Base-by-base conservation (phyloP, 2,113 vertebrate genomes). In the Suricata suricatta region DNA sequence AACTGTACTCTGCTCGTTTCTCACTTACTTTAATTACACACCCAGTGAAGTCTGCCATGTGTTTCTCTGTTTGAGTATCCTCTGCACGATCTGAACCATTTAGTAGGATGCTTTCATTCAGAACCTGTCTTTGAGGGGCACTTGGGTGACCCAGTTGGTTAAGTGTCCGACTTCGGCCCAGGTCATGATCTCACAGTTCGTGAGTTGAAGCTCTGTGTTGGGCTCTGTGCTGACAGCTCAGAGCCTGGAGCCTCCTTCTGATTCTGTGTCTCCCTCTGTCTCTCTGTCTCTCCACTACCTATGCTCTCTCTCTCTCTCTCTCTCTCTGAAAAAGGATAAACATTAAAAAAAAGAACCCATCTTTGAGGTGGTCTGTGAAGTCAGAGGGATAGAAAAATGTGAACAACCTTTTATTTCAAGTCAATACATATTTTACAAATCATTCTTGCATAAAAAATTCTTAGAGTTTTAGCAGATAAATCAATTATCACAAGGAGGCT, bases 21-120 rank as follows among this genome's bases (percentile, higher is more conserved):
- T 54, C 10, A 52, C 41, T 80, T 84, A 60, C 10, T 47, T 44
- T 54, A 19, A 33, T 89, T 9, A 25, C 41, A 19, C 1, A 11
- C 19, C 33, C 11, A 1, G 5, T 5, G 27, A 57, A 29, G 6
- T 0, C 12, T 2, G 1, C n/a, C 8, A 0, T 0, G 0, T 60
- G 1, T 72, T 88, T 79, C 47, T 50, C 35, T 47, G 41, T 41
- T 83, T 41, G 21, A 71, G 10, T 38, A 4, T 64, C 66, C 35
- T 54, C 86, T 47, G 3, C 29, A 21, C 57, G 16, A 27, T 57
- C 66, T 5, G 35, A 8, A 25, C 27, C 47, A 79, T 72, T 79
- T 29, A 23, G n/a, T 7, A 29, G 38, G 33, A 31, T 14, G 3
- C 38, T 89, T 80, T 72, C 14, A 66, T 60, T 69, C 31, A 38